These are phyloP conservation scores for Siderastrea radians DNA, from an alignment of 92 coral and sea anemone species.

Conservation along the genomic window DNA sequence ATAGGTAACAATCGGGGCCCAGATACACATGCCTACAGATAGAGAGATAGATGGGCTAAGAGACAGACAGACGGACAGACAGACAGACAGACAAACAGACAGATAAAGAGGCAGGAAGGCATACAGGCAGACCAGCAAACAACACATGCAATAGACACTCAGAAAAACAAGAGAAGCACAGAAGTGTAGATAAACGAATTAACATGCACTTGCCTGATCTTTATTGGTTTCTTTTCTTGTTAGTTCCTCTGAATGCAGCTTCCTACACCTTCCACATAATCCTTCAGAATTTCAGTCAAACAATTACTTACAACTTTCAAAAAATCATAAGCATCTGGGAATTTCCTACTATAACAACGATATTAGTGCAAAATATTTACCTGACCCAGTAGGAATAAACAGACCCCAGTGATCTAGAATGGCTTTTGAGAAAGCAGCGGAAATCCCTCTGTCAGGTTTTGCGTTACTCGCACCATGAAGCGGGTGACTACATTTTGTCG, in stretches of 20 bases:
- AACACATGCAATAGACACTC: no score
- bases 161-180: no score
- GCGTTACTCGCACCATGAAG: background rate
- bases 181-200: no score
- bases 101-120: no score
- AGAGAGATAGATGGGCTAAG: no score
- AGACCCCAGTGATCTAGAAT: no score
- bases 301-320: background rate
- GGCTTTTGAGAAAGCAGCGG: background rate
- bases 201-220: background rate
- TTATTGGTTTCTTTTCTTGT: background rate
- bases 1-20: no score
- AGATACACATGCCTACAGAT: no score
- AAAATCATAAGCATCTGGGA: background rate
- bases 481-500: background rate
- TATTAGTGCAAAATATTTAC: background rate
- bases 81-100: no score
- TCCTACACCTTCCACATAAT: background rate
- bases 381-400: no score
- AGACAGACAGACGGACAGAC: no score
- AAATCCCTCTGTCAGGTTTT: background rate
- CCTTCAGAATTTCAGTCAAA: background rate
- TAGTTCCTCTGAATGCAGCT: background rate
- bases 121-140: no score
- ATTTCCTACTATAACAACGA: background rate